These are phyloP conservation scores for Acromyrmex charruanus DNA, from an alignment of 1,140 invertebrate genomes.

Conservation along the genomic window DNA sequence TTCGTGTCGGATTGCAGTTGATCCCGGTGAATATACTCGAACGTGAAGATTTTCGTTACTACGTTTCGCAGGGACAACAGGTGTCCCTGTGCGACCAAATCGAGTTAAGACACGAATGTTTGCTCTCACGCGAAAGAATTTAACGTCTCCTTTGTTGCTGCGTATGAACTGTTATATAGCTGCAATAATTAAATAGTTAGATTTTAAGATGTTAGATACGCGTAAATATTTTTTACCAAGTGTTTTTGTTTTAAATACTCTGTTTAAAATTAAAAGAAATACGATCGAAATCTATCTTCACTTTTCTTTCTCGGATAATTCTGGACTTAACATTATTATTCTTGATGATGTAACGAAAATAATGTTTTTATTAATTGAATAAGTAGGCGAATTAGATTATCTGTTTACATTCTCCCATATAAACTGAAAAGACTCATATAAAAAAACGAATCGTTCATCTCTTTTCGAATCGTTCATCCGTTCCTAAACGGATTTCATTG, in stretches of 20 bases:
- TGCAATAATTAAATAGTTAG: not conserved
- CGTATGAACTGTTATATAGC: not conserved
- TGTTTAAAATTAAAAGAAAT: not conserved
- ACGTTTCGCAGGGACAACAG: constrained; percentile 41
- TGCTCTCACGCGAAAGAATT: not conserved
- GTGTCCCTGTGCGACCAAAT: constrained; percentile 17
- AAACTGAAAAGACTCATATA: constrained; percentile 19
- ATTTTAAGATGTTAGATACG: not conserved
- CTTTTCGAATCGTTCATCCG: constrained; percentile 45
- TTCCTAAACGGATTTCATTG: constrained; percentile 69
- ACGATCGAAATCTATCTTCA: not conserved
- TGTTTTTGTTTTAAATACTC: not conserved
- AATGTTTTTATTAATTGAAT: constrained; percentile 59
- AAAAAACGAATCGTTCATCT: not conserved
- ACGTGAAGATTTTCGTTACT: not conserved
- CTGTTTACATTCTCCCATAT: not conserved
- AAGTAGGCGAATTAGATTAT: constrained; percentile 3
- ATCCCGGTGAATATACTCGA: constrained; percentile 18
- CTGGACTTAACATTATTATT: not conserved
- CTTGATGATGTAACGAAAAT: constrained; percentile 15
- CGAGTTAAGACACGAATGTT: not conserved
- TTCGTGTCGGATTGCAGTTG: constrained; percentile 20
- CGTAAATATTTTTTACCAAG: not conserved
- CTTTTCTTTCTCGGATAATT: not conserved
- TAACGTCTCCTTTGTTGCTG: not conserved